These are phyloP conservation scores for Wiebesia pumilae DNA, from an alignment of 1,140 invertebrate species.

Conservation along the genomic window DNA sequence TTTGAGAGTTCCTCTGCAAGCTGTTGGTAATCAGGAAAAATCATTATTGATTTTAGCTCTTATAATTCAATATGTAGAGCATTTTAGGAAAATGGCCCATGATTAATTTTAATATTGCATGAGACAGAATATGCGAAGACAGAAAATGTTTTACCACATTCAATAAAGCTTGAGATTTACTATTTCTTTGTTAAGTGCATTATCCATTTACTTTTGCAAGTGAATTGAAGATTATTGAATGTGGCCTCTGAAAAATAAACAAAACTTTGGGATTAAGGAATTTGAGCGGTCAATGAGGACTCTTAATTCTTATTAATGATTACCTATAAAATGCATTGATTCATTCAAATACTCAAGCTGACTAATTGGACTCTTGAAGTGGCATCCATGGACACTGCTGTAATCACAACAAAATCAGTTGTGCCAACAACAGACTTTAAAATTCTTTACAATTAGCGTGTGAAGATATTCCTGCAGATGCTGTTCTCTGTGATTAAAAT, in stretches of 20 bases:
- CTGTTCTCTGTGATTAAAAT: constrained; percentile 34
- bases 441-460: constrained; percentile 50
- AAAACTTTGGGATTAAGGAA: constrained; percentile 48
- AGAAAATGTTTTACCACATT: constrained; percentile 43
- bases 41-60: constrained; percentile 44
- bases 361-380: constrained; percentile 73
- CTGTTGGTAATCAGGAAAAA: constrained; percentile 74
- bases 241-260: constrained; percentile 54
- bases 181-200: not conserved
- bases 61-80: constrained; percentile 18
- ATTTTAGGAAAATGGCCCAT: constrained; percentile 38
- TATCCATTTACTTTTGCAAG: not conserved
- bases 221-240: constrained; percentile 51
- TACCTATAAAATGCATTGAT: constrained; percentile 76
- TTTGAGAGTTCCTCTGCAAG: constrained; percentile 81
- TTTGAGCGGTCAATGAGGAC: constrained; percentile 62
- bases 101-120: constrained; percentile 44
- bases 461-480: constrained; percentile 43
- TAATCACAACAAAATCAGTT: constrained; percentile 77
- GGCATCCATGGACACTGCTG: constrained; percentile 73
- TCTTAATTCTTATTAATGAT: constrained; percentile 75
- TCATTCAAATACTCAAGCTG: constrained; percentile 74
- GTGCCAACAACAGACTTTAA: constrained; percentile 72
- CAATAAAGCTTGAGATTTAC: constrained; percentile 31
- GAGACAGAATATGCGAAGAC: constrained; percentile 41